Evolutionary conservation across 1,140 invertebrate genomes (phyloP).

Genomic region (Drosophila melanica): DNA sequence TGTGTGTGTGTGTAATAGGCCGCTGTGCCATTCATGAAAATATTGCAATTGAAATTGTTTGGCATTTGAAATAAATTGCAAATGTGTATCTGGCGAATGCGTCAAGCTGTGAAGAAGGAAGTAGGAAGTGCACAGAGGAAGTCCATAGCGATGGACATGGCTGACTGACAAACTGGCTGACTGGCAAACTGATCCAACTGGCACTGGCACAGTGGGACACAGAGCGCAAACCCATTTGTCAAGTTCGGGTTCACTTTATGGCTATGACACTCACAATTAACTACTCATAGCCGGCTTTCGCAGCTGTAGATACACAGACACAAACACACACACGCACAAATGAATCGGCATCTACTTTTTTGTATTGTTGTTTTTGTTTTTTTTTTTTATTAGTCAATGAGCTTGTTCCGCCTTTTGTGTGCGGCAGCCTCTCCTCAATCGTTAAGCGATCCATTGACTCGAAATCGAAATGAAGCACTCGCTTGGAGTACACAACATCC

Average conservation of each 20-base stretch:
- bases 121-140: slow-evolving; percentile 72
- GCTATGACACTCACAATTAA: slow-evolving; percentile 49
- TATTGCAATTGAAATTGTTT: slow-evolving; percentile 64
- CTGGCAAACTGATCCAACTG: slow-evolving; percentile 9
- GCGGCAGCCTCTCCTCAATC: slow-evolving; percentile 29
- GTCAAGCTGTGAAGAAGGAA: slow-evolving; percentile 63
- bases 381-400: slow-evolving; percentile 69
- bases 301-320: slow-evolving; percentile 9
- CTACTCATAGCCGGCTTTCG: slow-evolving; percentile 50
- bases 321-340: slow-evolving; percentile 1
- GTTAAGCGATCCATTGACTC: slow-evolving; percentile 45
- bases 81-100: slow-evolving; percentile 63
- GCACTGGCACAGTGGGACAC: slow-evolving; percentile 61
- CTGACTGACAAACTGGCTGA: slow-evolving; percentile 22
- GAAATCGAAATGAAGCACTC: slow-evolving; percentile 22
- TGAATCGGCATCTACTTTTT: neutral
- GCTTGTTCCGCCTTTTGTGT: slow-evolving; percentile 38
- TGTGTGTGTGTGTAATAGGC: slow-evolving; percentile 18
- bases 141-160: slow-evolving; percentile 30
- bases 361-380: slow-evolving; percentile 12
- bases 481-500: slow-evolving; percentile 61
- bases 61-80: slow-evolving; percentile 79
- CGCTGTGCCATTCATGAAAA: slow-evolving; percentile 68
- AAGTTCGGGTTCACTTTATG: slow-evolving; percentile 54
- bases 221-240: slow-evolving; percentile 70